Conservation (phyloP, 2,888 invertebrate genomes). For the Ganaspis brasiliensis region DNA sequence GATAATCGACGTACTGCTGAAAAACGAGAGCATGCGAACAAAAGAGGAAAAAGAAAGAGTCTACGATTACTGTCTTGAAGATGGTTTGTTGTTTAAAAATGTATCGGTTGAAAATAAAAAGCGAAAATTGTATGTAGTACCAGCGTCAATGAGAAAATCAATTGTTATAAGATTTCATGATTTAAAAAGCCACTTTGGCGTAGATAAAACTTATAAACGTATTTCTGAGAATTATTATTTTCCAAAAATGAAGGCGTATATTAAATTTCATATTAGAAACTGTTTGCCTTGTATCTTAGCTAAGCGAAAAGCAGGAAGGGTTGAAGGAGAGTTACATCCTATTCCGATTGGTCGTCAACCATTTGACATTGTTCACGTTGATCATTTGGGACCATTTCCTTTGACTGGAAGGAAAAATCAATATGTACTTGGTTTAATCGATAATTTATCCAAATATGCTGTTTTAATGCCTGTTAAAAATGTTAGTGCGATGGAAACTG, state of each 20-base stretch:
- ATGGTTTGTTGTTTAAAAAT: too few relatives aligned
- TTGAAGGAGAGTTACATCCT: conserved; percentile 37
- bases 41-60: too few relatives aligned
- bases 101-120: neutral
- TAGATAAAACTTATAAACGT: conserved; percentile 6
- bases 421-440: conserved; percentile 46
- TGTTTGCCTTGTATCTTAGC: conserved; percentile 27
- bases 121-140: conserved; percentile 21
- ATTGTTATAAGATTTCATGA: conserved; percentile 23
- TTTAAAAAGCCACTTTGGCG: conserved; percentile 16
- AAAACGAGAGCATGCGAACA: too few relatives aligned
- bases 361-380: too few relatives aligned
- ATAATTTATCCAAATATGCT: conserved; percentile 50
- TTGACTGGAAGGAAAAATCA: conserved; percentile 32
- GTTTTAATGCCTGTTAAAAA: conserved; percentile 55
- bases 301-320: conserved; percentile 28
- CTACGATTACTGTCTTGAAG: too few relatives aligned
- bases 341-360: too few relatives aligned
- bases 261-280: too few relatives aligned
- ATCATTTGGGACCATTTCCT: conserved; percentile 57
- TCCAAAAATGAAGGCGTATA: too few relatives aligned
- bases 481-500: conserved; percentile 42
- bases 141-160: conserved; percentile 29
- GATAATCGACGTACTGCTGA: too few relatives aligned
- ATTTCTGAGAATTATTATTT: conserved; percentile 33